Evolutionary conservation across 1,140 invertebrate species (phyloP), one percentile per base, ranked within the genome.

Genomic region (Spodoptera frugiperda): DNA sequence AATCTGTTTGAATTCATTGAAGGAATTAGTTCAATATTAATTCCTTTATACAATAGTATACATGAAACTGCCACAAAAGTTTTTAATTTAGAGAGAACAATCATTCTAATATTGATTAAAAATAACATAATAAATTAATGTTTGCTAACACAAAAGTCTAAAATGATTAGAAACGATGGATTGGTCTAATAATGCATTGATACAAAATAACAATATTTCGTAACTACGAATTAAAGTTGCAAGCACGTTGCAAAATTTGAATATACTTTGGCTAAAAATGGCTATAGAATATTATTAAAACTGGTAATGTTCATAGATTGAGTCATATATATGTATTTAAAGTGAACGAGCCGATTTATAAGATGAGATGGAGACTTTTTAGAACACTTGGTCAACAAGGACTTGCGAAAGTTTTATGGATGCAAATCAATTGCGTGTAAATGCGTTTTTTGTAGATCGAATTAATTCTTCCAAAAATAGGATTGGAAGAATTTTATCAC

Each of bases 261-360:
- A 46, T 59, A 59, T 10, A 15, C 11, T 55, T 12, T 11, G 14
- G 5, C 55, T 5, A 39, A 39, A n/a, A 61, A 44, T 61, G 30
- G 30, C 57, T 30, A 61, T 44, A 61, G 57, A 44, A 61, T 15
- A 33, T 44, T 61, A 61, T 44, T 6, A 39, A 15, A 33, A 39
- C 33, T 15, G 9, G 17, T 61, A 44, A 61, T 61, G 33, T 61
- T 15, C 30, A 21, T 55, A 19, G 12, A 72, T 72, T 44, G 30
- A 57, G 54, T 46, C 68, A 71, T 57, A 33, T 14, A 71, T 71
- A 33, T 14, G 57, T 71, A 55, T 71, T 44, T 55, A 44, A 55
- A n/a, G 4, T 33, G 54, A 57, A 17, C 15, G 33, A 61, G 33
- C 57, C 15, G 30, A 11, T 44, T 30, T 3, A 17, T 17, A 61